Evolutionary conservation across 2,113 vertebrate species (phyloP).

Genomic region (Pipa parva): DNA sequence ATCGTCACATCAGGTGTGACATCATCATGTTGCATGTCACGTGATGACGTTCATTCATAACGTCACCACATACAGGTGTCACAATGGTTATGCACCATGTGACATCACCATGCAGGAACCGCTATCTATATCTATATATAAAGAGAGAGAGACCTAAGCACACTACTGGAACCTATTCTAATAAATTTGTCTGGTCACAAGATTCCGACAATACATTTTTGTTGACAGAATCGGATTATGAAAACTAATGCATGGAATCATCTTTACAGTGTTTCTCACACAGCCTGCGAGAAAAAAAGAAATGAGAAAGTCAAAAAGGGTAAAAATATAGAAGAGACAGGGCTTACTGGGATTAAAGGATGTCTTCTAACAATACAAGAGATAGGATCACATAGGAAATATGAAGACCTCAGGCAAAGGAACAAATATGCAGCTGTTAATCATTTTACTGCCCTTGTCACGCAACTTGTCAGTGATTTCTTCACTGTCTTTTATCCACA

Average conservation of each 20-base stretch:
- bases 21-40: not conserved
- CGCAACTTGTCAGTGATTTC: conserved; percentile 39
- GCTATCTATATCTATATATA: too few species aligned
- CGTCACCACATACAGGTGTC: too few species aligned
- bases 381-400: conserved; percentile 38
- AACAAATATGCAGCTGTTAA: conserved; percentile 42
- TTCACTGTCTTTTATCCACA: conserved; percentile 21
- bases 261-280: conserved; percentile 12
- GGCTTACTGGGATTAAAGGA: conserved; percentile 31
- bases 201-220: not conserved
- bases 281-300: conserved; percentile 18
- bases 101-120: too few species aligned
- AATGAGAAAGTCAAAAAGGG: conserved; percentile 35
- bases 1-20: not conserved
- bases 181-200: not conserved
- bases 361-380: conserved; percentile 31
- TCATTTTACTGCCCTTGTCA: conserved; percentile 39
- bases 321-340: conserved; percentile 26
- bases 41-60: too few species aligned
- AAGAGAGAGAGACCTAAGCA: too few species aligned
- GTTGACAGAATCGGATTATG: not conserved
- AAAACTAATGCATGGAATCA: conserved; percentile 2
- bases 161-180: not conserved
- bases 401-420: conserved; percentile 29
- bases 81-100: too few species aligned